Base-by-base conservation (phyloP, 2,113 vertebrate genomes). In the Elanoides forficatus region DNA sequence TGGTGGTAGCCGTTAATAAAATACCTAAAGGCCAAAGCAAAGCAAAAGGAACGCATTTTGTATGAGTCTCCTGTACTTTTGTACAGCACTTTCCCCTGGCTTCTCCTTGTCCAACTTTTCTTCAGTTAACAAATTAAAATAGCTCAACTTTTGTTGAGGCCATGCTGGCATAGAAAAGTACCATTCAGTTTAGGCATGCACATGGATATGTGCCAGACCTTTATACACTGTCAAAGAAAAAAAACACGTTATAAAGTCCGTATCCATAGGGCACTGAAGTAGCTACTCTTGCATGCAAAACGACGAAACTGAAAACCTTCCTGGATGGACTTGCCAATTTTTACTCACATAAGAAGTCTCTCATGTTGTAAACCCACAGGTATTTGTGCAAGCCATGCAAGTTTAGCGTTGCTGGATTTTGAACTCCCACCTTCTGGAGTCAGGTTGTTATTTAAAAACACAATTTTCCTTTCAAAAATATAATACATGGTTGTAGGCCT, bases 111-210 rank as follows among this genome's bases (percentile, higher is more conserved):
- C 79, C 85, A 94, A 26, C 87, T 89, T 91, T 56, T 63, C 83
- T 92, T 89, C 74, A 68, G 78, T 90, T 95, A 91, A 95, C 93
- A 93, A 93, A 92, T 80, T 76, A 85, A 91, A 96, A 91, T 79
- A 95, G 91, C 84, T 91, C 62, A 80, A 82, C 94, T 91, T 87
- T 47, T 85, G 88, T 89, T 48, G 73, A 89, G 83, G 83, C 83
- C 73, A 45, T 29, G 72, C 91, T 97, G 96, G 92, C 91, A 75
- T 4, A 32, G 95, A 72, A 55, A 72, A 89, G 63, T n/a, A 47
- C 75, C 82, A 91, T 96, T 96, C 82, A 81, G 53, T 62, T 81
- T 76, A 63, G 88, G 82, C 82, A 88, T 74, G 82, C 67, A 73
- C n/a, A 11, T 92, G 97, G 92, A 60, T 22, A 12, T 6, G 38